These are phyloP conservation scores for Lipophrys pholis DNA, from an alignment of 2,113 vertebrate genomes.

Conservation along the genomic window DNA sequence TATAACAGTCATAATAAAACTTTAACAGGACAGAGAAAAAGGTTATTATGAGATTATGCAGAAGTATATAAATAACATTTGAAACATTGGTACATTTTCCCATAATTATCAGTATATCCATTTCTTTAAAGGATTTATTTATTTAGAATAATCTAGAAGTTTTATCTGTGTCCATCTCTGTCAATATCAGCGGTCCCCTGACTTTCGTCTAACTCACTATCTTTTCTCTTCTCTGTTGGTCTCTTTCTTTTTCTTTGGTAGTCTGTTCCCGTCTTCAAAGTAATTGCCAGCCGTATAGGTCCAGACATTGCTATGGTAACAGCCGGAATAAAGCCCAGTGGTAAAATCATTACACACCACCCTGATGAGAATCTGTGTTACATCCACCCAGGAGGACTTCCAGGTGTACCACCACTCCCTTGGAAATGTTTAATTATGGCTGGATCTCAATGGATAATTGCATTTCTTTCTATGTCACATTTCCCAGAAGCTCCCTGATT, in stretches of 20 bases:
- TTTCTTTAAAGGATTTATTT: background rate
- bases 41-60: too few relatives aligned
- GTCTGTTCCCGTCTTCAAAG: slow-evolving; percentile 60
- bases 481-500: slow-evolving; percentile 71
- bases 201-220: background rate
- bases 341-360: slow-evolving; percentile 81
- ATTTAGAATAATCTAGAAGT: background rate
- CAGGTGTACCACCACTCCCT: slow-evolving; percentile 74
- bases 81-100: too few relatives aligned
- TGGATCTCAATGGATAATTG: slow-evolving; percentile 69
- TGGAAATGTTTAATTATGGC: slow-evolving; percentile 76
- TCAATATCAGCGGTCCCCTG: background rate
- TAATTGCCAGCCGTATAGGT: slow-evolving; percentile 73
- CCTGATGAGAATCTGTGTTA: slow-evolving; percentile 70
- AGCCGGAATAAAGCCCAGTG: slow-evolving; percentile 75
- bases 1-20: background rate
- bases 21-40: too few relatives aligned
- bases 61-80: too few relatives aligned
- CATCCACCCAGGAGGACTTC: slow-evolving; percentile 74
- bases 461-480: slow-evolving; percentile 69
- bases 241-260: slow-evolving; percentile 46
- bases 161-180: background rate
- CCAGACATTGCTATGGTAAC: slow-evolving; percentile 82
- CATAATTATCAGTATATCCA: background rate
- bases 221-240: slow-evolving; percentile 28